Conservation (phyloP, 1,140 invertebrate species). For the Popillia japonica region DNA sequence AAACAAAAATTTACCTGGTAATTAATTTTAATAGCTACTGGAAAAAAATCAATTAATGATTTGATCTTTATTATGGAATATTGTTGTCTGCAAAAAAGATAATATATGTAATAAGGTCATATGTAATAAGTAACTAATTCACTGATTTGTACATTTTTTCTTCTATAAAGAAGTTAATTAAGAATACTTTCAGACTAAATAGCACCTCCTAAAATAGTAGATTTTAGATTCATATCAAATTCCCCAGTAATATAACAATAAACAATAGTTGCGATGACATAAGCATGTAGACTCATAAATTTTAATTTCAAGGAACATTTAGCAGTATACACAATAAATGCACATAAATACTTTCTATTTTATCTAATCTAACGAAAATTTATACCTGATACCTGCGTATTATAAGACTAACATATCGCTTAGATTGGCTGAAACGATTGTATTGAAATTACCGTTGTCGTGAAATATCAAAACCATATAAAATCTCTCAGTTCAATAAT, state of each 20-base stretch:
- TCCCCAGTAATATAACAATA: neutral
- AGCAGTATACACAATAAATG: neutral
- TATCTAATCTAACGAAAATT: conserved; percentile 25
- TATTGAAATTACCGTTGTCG: conserved; percentile 31
- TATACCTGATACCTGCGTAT: conserved; percentile 23
- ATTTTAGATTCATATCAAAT: too few relatives aligned
- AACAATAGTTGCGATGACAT: conserved; percentile 1
- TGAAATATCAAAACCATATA: conserved; percentile 31
- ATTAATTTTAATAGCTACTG: too few relatives aligned
- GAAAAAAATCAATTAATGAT: too few relatives aligned
- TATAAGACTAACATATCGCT: conserved; percentile 17
- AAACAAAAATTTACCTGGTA: too few relatives aligned
- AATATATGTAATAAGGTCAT: too few relatives aligned
- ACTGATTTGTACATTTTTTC: too few relatives aligned
- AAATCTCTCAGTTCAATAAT: conserved; percentile 11
- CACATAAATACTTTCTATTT: conserved; percentile 29
- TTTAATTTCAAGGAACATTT: conserved; percentile 20
- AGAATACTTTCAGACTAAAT: too few relatives aligned
- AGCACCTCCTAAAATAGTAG: too few relatives aligned
- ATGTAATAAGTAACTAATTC: too few relatives aligned
- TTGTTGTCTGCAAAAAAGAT: too few relatives aligned
- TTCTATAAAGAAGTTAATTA: too few relatives aligned
- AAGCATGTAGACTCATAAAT: conserved; percentile 1
- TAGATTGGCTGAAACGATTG: conserved; percentile 26
- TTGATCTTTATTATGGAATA: too few relatives aligned